Evolutionary conservation across 2,797 vertebrate species (phyloP), one percentile per base, ranked within the genome.

Genomic region (Rhabdophis nuchalis): DNA sequence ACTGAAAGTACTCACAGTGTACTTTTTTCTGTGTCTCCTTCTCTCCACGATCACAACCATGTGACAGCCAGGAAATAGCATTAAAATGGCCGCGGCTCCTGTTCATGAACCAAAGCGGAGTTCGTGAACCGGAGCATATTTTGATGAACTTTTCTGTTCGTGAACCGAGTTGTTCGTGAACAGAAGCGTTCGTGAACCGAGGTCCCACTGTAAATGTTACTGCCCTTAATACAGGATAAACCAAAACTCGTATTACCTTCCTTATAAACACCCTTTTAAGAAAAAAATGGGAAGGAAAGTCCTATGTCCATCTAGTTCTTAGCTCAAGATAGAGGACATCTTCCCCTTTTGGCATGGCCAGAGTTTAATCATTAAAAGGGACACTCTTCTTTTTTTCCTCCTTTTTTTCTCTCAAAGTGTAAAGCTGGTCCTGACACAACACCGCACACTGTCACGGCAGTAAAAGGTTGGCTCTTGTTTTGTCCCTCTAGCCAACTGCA

Each of bases 311-410:
- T 87, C 86, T 88, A 93, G 90, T 89, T 94, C 90, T 95, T 89
- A 87, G 25, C 0, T 91, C 87, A 91, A 94, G 90, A 93, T 89
- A 23, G 82, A 92, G 77, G 0, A 20, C 23, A 11, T 0, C 52
- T 10, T 36, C 88, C 90, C 91, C 25, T 36, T 94, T 91, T 88
- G 90, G 93, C 95, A 96, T 97, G 97, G 96, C 96, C 96, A 93
- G 96, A 96, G 95, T 97, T 97, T 95, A 96, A 96, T 95, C 95
- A 95, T 97, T 97, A 95, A 96, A 95, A 94, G 93, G 94, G 88
- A 94, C 94, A 41, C 68, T 94, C 90, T 94, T 64, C 13, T 91
- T 58, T 58, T 58, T n/a, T 14, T 64, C 25, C 7, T 61, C 11
- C 36, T 60, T 20, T 16, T 16, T 52, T 29, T 89, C 1, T 18